These are phyloP conservation scores for Calameuta idolon DNA, from an alignment of 2,888 invertebrate genomes.

Conservation along the genomic window DNA sequence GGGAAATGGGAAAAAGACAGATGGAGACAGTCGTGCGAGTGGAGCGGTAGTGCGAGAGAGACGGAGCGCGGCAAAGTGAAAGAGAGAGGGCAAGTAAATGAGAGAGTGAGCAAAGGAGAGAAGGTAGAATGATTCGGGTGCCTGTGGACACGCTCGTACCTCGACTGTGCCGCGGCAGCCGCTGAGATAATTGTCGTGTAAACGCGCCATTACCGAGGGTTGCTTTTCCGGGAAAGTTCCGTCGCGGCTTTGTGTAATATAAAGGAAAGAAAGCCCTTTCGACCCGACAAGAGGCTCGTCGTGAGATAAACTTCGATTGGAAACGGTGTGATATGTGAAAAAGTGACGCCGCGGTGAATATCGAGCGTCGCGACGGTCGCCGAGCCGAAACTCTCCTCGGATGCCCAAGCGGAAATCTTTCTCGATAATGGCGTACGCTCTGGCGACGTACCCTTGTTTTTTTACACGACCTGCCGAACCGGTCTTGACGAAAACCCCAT, in stretches of 20 bases:
- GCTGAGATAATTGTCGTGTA: conserved; percentile 49
- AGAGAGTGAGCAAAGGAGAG: conserved; percentile 14
- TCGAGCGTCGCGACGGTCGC: conserved; percentile 51
- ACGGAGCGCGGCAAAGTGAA: conserved; percentile 17
- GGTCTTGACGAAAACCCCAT: conserved; percentile 8
- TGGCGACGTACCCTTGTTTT: conserved; percentile 42
- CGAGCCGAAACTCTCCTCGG: conserved; percentile 36
- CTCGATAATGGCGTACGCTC: conserved; percentile 54
- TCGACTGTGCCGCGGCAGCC: conserved; percentile 43
- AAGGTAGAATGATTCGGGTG: conserved; percentile 46
- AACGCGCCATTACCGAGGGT: conserved; percentile 43
- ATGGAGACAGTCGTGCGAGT: conserved; percentile 3
- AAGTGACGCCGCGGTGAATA: conserved; percentile 47
- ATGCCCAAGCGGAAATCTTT: conserved; percentile 50
- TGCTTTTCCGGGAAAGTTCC: conserved; percentile 10
- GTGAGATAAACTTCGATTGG: neutral
- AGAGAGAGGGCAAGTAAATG: conserved; percentile 28
- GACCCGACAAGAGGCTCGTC: neutral
- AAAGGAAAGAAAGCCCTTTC: too few relatives aligned
- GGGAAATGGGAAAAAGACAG: conserved; percentile 21
- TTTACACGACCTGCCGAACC: conserved; percentile 30
- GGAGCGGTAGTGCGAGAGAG: conserved; percentile 12
- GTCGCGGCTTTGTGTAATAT: conserved; percentile 12
- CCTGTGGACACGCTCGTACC: conserved; percentile 58
- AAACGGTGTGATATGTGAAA: conserved; percentile 11